Conservation (phyloP, 2,888 invertebrate genomes). For the Herminia tarsipennalis region DNA sequence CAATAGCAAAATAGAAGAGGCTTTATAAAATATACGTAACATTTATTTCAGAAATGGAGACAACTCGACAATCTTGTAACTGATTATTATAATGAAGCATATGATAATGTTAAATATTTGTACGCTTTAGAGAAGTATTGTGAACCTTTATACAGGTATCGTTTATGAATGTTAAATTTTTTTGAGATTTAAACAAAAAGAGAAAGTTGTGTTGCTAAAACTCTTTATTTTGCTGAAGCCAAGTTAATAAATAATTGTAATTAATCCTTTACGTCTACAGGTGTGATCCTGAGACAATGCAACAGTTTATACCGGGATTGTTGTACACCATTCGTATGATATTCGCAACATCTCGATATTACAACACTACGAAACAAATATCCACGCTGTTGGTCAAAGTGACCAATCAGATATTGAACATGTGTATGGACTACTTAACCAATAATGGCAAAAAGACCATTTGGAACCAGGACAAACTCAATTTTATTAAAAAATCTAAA, state of each 20-base stretch:
- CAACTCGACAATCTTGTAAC: slow-evolving; percentile 90
- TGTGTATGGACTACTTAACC: slow-evolving; percentile 92
- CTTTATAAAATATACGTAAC: too few species aligned
- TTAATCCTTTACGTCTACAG: slow-evolving; percentile 48
- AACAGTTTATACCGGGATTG: slow-evolving; percentile 89
- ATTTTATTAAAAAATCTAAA: slow-evolving; percentile 90
- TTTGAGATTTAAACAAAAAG: too few species aligned
- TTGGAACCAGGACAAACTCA: slow-evolving; percentile 90
- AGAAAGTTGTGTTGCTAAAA: too few species aligned
- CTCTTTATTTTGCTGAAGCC: too few species aligned
- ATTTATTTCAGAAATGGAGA: slow-evolving; percentile 90
- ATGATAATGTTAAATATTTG: slow-evolving; percentile 94
- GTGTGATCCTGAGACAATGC: slow-evolving; percentile 89
- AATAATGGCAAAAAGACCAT: slow-evolving; percentile 88
- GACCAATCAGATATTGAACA: slow-evolving; percentile 95
- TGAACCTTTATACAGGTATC: slow-evolving; percentile 91
- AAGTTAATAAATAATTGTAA: too few species aligned
- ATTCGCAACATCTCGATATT: slow-evolving; percentile 92
- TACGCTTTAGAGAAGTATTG: slow-evolving; percentile 94
- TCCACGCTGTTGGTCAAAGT: slow-evolving; percentile 93
- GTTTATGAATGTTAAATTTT: too few species aligned
- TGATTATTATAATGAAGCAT: slow-evolving; percentile 92
- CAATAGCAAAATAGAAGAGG: too few species aligned
- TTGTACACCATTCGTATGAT: slow-evolving; percentile 93
- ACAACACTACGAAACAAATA: slow-evolving; percentile 92